Base-by-base conservation (phyloP, 2,888 invertebrate genomes). In the Scotopteryx bipunctaria region DNA sequence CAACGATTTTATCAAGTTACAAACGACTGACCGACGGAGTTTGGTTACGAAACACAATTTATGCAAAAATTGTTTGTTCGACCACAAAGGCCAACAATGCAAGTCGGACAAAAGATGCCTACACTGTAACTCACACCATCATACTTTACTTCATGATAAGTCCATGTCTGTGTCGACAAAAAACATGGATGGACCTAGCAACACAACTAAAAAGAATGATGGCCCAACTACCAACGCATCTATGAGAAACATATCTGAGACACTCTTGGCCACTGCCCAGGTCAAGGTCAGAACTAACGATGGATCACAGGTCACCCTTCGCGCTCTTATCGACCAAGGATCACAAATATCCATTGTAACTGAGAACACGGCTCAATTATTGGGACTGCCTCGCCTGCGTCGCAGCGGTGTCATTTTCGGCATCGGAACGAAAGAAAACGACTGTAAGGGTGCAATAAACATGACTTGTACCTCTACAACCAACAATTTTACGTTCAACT, bases 21-120 rank as follows among this genome's bases (percentile, higher is more conserved):
- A 25, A 15, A 13, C 8, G n/a, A 21, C 25, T 14, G n/a, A 13
- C 14, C 23, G 9, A n/a, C 11, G 3, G 16, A 23, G 19, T 1
- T 44, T 32, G 13, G 21, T 11, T 32, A 17, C 6, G 2, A 38
- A 27, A 27, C 8, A 38, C 13, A 40, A 50, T 14, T 16, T 44
- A 33, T 44, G 50, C 27, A 44, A 25, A 38, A 50, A 44, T 33
- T 50, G 50, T 27, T 31, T 50, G 13, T 32, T 13, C 31, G 21
- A 23, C 9, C 37, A 37, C 33, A 9, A 16, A 32, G 35, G 31
- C 27, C 33, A 29, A 14, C 33, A 29, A 35, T 31, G 16, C 8
- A 32, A 9, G 11, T 50, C 43, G 6, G 9, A 11, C 1, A 38
- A 31, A 38, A 23, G 27, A 17, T 50, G 43, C 11, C 32, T 32